Conservation (phyloP, 2,113 vertebrate genomes). For the Lepisosteus osseus region DNA sequence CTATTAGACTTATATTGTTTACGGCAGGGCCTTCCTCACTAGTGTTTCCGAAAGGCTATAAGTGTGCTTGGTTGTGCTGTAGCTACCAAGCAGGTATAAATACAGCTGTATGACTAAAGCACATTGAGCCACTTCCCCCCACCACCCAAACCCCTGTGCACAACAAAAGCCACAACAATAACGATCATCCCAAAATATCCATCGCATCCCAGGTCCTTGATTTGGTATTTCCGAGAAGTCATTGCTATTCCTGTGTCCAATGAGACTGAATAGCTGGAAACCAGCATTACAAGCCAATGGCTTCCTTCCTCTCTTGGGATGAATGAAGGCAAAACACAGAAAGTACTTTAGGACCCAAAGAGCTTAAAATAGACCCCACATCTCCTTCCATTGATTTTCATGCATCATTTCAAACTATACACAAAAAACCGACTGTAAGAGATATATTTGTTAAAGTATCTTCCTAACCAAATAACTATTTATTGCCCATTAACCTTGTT, state of each 20-base stretch:
- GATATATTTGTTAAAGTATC: too few species aligned
- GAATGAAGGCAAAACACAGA: not conserved
- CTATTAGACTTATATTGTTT: too few species aligned
- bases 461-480: too few species aligned
- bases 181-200: not conserved
- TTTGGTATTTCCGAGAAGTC: constrained; percentile 9
- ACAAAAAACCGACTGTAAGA: too few species aligned
- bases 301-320: constrained; percentile 19
- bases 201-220: constrained; percentile 1
- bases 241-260: constrained; percentile 2
- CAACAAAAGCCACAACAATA: not conserved
- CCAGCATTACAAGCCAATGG: constrained; percentile 12
- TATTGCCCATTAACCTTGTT: too few species aligned
- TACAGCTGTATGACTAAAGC: not conserved
- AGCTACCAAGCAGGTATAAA: not conserved
- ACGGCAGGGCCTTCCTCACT: not conserved
- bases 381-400: constrained; percentile 4
- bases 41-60: not conserved
- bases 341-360: too few species aligned
- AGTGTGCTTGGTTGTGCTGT: too few species aligned
- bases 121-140: not conserved
- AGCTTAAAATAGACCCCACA: not conserved
- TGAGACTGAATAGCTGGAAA: constrained; percentile 5
- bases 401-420: not conserved
- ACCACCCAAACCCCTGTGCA: not conserved